Evolutionary conservation across 2,888 invertebrate genomes (phyloP), one percentile per base, ranked within the genome.

Genomic region (Chorisops tibialis): DNA sequence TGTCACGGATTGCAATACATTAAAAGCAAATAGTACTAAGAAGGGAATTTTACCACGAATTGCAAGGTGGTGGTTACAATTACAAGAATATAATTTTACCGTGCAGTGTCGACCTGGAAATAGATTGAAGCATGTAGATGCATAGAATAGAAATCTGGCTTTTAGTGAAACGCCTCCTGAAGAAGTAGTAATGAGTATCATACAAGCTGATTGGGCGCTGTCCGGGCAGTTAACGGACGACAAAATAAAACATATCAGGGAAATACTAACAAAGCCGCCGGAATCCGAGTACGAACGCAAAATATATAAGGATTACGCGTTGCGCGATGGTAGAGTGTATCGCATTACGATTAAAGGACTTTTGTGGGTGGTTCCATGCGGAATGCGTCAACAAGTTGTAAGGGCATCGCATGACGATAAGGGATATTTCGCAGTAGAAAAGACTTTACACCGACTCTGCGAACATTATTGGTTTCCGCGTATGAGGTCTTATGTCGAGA

Each of bases 331-430:
- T 14, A 39, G 65, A 6, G 30, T 65, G 11, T 62, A 38, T 30
- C 58, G 62, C 9, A 63, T 21, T 30, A 51, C 60, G n/a, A 38
- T 30, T 6, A 41, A 58, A 2, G 65, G 63, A 1, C 16, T 47
- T 5, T 47, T 48, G 19, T 67, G 67, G 61, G 60, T 63, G 24
- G 65, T 63, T 4, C 58, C 63, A 1, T 58, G 61, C 3, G 49
- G 18, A 43, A 58, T 59, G 2, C 30, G 50, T 9, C 22, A 64
- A 54, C 63, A 67, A 45, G 61, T 70, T 19, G 61, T 68, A 16
- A 58, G 59, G 47, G 56, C 24, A n/a, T 50, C 64, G 30, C 67
- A 70, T 22, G 67, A 67, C 19, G 65, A 67, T 24, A 61, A 67
- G n/a, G 66, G 58, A 4, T 67, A 67, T 49, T 65, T 65, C 60